Evolutionary conservation across 1,140 invertebrate genomes (phyloP), one percentile per base, ranked within the genome.

Genomic region (Zaprionus taronus): DNA sequence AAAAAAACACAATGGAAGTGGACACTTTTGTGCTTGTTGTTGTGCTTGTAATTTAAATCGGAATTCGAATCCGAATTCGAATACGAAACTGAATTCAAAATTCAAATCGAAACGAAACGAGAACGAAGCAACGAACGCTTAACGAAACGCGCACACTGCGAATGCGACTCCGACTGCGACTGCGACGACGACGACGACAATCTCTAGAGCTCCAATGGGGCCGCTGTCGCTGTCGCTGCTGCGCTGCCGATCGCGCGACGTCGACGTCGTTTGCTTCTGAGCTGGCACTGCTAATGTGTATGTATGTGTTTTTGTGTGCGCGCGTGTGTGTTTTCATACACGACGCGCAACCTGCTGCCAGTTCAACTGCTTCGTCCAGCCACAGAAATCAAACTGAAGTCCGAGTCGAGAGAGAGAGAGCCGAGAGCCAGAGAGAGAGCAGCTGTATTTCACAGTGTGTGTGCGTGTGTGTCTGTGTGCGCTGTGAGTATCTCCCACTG

Each of bases 351-450:
- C 57, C 74, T 75, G 72, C 73, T 77, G 69, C 62, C 58, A 65
- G 66, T 57, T 80, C 74, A 81, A 86, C 83, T 80, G 79, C 72
- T 87, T 80, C 82, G 81, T 79, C 83, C 83, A 82, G 81, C 77
- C 74, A 81, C 81, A 67, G 67, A 84, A 87, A 87, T 79, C 82
- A 84, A 84, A 84, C 83, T 84, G 41, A 87, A 79, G 75, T 81
- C 79, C 70, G 72, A 81, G 67, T 70, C 73, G 49, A 67, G 71
- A 66, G 63, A 61, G 71, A 80, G 75, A 76, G 51, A 22, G 49
- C 15, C 49, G 47, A 34, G 31, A 34, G 31, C 31, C 31, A 34
- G 31, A 11, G 67, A 62, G 67, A 62, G 76, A 73, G 71, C 69
- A 77, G 56, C 61, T 65, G 31, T 77, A 60, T 65, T 65, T 51